phyloP scores from a whole-genome alignment of 2,113 vertebrate species.

The Ammospiza caudacuta region DNA sequence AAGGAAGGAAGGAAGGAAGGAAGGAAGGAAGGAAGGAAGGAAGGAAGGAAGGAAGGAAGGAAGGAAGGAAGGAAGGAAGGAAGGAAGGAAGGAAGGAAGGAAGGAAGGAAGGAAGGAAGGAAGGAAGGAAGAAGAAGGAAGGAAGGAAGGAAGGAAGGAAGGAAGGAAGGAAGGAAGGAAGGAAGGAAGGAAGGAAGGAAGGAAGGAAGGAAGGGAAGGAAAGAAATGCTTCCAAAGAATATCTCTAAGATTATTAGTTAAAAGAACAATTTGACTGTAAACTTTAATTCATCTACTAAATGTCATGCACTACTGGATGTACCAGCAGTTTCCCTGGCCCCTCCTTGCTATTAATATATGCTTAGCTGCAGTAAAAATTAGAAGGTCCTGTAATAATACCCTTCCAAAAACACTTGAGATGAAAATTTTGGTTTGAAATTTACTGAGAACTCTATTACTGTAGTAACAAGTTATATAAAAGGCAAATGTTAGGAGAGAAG shows the following conservation, averaged over 20 bases:
- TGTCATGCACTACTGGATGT: slow-evolving; percentile 40
- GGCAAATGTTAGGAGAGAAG: slow-evolving; percentile 2
- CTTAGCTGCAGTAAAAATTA: slow-evolving; percentile 61
- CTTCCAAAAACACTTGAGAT: slow-evolving; percentile 61
- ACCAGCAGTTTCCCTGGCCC: slow-evolving; percentile 13
- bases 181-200: too few species aligned
- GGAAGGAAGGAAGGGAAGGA: background rate
- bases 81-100: too few species aligned
- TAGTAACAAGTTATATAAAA: slow-evolving; percentile 38
- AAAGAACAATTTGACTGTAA: slow-evolving; percentile 42
- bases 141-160: background rate
- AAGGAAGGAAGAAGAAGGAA: too few species aligned
- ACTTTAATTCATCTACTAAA: slow-evolving; percentile 59
- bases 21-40: too few species aligned
- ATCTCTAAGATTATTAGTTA: background rate
- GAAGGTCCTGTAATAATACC: slow-evolving; percentile 53
- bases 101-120: too few species aligned
- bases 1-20: too few species aligned
- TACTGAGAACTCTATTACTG: slow-evolving; percentile 57
- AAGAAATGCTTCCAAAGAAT: background rate
- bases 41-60: too few species aligned
- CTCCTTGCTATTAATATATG: slow-evolving; percentile 47
- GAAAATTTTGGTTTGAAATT: slow-evolving; percentile 57
- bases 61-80: too few species aligned
- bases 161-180: too few species aligned